phyloP scores from a whole-genome alignment of 1,140 invertebrate genomes.

The Drosophila pachea region DNA sequence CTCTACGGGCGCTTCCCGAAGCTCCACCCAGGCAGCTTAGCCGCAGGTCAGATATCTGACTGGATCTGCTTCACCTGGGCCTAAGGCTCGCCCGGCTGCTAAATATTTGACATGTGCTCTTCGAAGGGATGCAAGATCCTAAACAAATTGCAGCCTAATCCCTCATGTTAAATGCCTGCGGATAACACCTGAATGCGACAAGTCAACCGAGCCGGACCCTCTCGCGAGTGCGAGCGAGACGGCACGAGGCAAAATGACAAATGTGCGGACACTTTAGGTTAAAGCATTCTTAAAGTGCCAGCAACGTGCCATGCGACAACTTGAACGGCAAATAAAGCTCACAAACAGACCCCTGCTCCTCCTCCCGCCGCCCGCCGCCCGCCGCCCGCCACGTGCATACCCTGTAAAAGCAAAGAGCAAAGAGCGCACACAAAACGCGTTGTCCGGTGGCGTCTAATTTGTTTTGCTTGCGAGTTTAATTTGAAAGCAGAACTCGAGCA shows the following conservation, averaged over 20 bases:
- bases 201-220: too few species aligned
- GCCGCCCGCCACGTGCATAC: not conserved
- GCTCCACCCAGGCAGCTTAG: not conserved
- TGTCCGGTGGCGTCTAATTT: slow-evolving; percentile 72
- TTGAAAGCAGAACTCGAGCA: slow-evolving; percentile 59
- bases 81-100: not conserved
- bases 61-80: not conserved
- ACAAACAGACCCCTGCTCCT: not conserved
- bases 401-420: slow-evolving; percentile 43
- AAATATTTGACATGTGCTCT: not conserved
- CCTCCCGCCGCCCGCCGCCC: not conserved
- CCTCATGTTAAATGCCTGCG: not conserved
- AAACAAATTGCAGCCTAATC: not conserved
- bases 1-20: too few species aligned
- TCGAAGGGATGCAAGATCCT: not conserved
- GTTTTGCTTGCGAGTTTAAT: slow-evolving; percentile 75
- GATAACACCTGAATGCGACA: not conserved
- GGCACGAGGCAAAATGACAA: slow-evolving; percentile 12
- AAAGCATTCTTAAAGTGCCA: slow-evolving; percentile 45
- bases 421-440: slow-evolving; percentile 61
- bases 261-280: slow-evolving; percentile 32
- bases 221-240: not conserved
- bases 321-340: slow-evolving; percentile 19
- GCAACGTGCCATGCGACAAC: slow-evolving; percentile 46
- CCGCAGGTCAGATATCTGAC: not conserved